phyloP scores from a whole-genome alignment of 2,797 vertebrate species.

The Lindbergichthys nudifrons region DNA sequence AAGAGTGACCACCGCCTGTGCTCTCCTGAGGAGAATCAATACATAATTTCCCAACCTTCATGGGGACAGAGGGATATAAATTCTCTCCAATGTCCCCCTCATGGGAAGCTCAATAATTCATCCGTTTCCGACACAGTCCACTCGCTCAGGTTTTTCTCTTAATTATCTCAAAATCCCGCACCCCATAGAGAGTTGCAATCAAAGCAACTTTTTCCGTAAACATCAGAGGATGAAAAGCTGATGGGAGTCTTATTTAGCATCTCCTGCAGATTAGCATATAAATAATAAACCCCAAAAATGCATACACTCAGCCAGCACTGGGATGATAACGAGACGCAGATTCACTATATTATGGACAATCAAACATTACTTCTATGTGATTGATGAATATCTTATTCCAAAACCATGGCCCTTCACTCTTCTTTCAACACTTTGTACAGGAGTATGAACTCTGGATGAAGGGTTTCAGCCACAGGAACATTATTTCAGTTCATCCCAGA shows the following conservation, averaged over 20 bases:
- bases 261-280: neutral
- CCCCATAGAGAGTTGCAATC: neutral
- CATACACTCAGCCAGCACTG: neutral
- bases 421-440: too few relatives aligned
- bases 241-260: neutral
- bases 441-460: neutral
- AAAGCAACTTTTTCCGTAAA: slow-evolving; percentile 13
- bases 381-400: neutral
- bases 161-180: slow-evolving; percentile 46
- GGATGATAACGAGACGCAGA: neutral
- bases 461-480: neutral
- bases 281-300: neutral
- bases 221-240: neutral
- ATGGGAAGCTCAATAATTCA: slow-evolving; percentile 53
- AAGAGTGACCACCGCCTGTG: slow-evolving; percentile 44
- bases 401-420: neutral
- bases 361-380: neutral
- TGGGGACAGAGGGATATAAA: slow-evolving; percentile 50
- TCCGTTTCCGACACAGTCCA: slow-evolving; percentile 24
- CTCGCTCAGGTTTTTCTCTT: slow-evolving; percentile 28
- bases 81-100: slow-evolving; percentile 29
- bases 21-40: slow-evolving; percentile 59
- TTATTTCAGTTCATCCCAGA: neutral
- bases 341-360: neutral
- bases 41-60: slow-evolving; percentile 70